phyloP scores from a whole-genome alignment of 2,113 vertebrate species.

The Meriones unguiculatus region DNA sequence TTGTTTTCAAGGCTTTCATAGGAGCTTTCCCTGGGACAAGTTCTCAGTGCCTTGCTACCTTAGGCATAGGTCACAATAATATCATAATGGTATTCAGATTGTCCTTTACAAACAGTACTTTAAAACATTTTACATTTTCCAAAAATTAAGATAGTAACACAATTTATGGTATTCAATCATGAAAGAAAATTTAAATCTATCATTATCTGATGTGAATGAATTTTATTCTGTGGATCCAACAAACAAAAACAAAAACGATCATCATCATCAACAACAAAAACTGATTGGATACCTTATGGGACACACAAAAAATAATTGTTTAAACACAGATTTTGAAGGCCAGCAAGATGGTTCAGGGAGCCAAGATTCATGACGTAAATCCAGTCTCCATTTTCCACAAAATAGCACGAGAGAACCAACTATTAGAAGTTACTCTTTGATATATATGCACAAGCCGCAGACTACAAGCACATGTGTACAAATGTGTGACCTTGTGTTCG shows the following conservation, averaged over 20 bases:
- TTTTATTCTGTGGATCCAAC: neutral
- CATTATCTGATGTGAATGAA: neutral
- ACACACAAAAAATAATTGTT: neutral
- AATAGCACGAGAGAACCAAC: too few species aligned
- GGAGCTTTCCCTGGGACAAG: neutral
- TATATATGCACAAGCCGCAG: too few species aligned
- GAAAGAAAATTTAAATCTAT: neutral
- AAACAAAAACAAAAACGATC: neutral
- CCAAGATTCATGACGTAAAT: neutral
- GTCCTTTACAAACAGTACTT: neutral
- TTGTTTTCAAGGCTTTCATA: neutral
- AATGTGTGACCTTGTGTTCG: neutral
- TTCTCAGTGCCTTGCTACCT: neutral
- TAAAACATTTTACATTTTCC: neutral
- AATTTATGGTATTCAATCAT: neutral
- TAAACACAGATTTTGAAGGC: neutral
- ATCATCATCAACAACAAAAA: neutral
- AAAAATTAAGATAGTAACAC: neutral
- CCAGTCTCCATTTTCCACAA: neutral
- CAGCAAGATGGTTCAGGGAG: neutral
- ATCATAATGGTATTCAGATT: neutral
- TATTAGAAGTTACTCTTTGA: too few species aligned
- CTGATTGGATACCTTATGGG: accelerated
- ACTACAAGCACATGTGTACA: neutral
- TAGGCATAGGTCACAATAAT: neutral